Conservation (phyloP, 2,113 vertebrate species). For the Podilymbus podiceps region DNA sequence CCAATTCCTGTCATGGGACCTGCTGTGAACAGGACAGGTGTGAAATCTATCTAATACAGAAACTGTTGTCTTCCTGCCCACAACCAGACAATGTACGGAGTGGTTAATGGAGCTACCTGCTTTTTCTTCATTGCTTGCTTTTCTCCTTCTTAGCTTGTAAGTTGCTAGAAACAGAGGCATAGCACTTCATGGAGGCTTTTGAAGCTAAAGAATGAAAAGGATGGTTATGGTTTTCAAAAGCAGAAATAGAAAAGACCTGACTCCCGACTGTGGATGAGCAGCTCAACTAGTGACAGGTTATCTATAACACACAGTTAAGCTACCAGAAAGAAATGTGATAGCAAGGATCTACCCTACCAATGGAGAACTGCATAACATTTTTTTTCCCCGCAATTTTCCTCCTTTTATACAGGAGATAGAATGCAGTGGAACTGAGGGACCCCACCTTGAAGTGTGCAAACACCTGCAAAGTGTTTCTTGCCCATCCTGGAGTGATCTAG, state of each 20-base stretch:
- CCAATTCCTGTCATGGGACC: neutral
- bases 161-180: neutral
- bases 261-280: neutral
- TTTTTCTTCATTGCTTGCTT: neutral
- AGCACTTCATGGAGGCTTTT: neutral
- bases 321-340: neutral
- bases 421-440: neutral
- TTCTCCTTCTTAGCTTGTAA: neutral
- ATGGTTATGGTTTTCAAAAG: neutral
- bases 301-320: neutral
- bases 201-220: neutral
- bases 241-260: neutral
- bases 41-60: neutral
- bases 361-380: neutral
- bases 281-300: neutral
- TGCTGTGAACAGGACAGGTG: neutral
- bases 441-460: rapidly evolving
- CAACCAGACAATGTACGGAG: neutral
- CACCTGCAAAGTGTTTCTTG: neutral
- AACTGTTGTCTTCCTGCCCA: neutral
- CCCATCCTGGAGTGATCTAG: neutral
- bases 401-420: neutral
- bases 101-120: neutral
- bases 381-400: neutral
- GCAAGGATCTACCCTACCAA: neutral